phyloP scores from a whole-genome alignment of 2,888 invertebrate genomes.

The Yponomeuta cagnagella region DNA sequence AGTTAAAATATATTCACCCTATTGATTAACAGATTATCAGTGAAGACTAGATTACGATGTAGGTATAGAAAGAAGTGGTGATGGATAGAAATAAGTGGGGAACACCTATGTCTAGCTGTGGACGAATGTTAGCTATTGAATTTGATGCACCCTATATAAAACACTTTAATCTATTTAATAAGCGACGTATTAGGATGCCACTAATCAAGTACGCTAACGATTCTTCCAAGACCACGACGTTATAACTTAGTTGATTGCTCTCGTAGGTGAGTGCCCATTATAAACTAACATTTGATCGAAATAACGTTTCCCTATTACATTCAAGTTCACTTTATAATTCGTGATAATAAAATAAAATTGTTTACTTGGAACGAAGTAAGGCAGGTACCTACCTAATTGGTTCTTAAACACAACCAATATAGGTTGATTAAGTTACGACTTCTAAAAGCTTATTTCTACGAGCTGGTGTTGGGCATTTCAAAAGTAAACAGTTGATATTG shows the following conservation, averaged over 20 bases:
- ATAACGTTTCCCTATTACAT: background rate
- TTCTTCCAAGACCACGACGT: background rate
- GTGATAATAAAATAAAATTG: constrained; percentile 9
- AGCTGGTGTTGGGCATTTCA: constrained; percentile 35
- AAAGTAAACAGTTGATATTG: constrained; percentile 48
- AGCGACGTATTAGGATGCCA: background rate
- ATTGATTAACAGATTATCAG: too few species aligned
- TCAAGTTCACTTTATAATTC: background rate
- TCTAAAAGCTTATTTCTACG: constrained; percentile 48
- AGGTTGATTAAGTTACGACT: constrained; percentile 52
- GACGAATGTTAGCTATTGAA: background rate
- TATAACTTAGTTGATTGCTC: background rate
- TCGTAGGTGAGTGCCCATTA: background rate
- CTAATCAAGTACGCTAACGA: background rate
- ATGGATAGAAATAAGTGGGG: too few species aligned
- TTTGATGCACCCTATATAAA: too few species aligned
- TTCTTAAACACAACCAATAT: constrained; percentile 26
- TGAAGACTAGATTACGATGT: too few species aligned
- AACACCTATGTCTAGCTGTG: too few species aligned
- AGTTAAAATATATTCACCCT: too few species aligned
- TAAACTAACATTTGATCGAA: constrained; percentile 5
- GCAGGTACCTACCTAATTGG: constrained; percentile 7
- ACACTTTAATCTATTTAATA: background rate
- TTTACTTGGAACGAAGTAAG: background rate
- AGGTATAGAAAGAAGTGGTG: too few species aligned